A percentile compares a stretch with the other conserved stretches of the same genome.
Evolutionary conservation across 2,888 invertebrate genomes (phyloP).

Genomic region (Trypoxylon attenuatum): DNA sequence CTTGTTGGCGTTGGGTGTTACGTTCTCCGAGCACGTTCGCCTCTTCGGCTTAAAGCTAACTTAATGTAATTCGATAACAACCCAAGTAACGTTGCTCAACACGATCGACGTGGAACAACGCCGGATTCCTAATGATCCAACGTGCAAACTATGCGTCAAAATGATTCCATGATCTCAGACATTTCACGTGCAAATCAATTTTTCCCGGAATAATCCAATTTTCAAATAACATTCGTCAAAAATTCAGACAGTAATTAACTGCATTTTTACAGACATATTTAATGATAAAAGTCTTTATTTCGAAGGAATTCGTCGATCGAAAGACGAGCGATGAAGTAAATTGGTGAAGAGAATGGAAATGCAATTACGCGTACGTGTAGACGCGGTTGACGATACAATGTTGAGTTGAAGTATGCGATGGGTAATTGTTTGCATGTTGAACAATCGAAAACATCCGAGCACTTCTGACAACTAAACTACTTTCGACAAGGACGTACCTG

Average conservation of each 20-base stretch:
- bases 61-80: conserved; percentile 36
- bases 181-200: too few relatives aligned
- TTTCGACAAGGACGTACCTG: conserved; percentile 25
- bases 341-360: not conserved
- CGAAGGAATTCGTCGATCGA: not conserved
- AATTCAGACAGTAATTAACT: too few relatives aligned
- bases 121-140: too few relatives aligned
- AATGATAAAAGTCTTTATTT: too few relatives aligned
- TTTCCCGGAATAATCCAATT: too few relatives aligned
- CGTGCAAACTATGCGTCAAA: too few relatives aligned
- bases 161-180: too few relatives aligned
- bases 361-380: conserved; percentile 28
- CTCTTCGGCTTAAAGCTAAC: conserved; percentile 3
- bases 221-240: too few relatives aligned
- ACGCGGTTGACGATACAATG: conserved; percentile 2
- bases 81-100: conserved; percentile 29
- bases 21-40: conserved; percentile 15
- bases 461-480: conserved; percentile 18
- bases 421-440: conserved; percentile 39
- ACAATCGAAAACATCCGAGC: conserved; percentile 47
- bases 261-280: too few relatives aligned
- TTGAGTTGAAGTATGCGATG: conserved; percentile 31
- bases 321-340: not conserved
- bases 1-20: conserved; percentile 31
- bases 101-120: conserved; percentile 10